Percentiles rank a stretch among this genome's conserved stretches.
These are phyloP conservation scores for Venturia canescens DNA, from an alignment of 1,140 invertebrate genomes.

Conservation along the genomic window DNA sequence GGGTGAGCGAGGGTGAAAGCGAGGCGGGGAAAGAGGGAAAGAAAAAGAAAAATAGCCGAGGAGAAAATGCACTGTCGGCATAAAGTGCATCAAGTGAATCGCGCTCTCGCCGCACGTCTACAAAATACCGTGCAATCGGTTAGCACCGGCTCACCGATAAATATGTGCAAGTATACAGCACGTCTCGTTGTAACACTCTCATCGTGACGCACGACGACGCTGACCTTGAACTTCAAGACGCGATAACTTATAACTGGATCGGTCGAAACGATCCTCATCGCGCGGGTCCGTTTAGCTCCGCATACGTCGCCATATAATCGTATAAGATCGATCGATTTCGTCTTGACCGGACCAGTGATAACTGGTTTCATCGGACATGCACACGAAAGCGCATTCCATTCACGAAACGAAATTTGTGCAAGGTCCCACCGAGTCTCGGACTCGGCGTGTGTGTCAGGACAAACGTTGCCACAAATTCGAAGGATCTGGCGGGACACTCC, in stretches of 20 bases:
- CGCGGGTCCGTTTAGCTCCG: constrained; percentile 17
- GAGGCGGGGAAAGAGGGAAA: neutral
- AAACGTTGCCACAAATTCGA: too few species aligned
- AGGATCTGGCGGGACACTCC: too few species aligned
- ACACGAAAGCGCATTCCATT: neutral
- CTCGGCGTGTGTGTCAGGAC: too few species aligned
- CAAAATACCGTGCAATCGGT: constrained; percentile 14
- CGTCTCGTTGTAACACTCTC: constrained; percentile 9
- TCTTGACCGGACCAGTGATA: constrained; percentile 35
- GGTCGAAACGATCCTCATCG: constrained; percentile 45
- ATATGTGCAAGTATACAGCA: neutral
- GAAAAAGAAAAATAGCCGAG: neutral
- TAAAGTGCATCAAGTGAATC: constrained; percentile 21
- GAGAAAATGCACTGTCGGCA: neutral
- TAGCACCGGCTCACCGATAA: constrained; percentile 1
- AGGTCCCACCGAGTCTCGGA: neutral
- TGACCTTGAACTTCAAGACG: constrained; percentile 56
- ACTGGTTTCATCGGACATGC: neutral
- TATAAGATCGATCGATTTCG: constrained; percentile 10
- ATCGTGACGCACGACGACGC: constrained; percentile 50
- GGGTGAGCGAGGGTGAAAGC: too few species aligned
- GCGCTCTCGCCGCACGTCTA: neutral
- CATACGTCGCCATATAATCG: neutral
- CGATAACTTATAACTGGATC: constrained; percentile 51
- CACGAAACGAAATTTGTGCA: neutral